phyloP scores from a whole-genome alignment of 2,888 invertebrate species.

The Blera fallax region DNA sequence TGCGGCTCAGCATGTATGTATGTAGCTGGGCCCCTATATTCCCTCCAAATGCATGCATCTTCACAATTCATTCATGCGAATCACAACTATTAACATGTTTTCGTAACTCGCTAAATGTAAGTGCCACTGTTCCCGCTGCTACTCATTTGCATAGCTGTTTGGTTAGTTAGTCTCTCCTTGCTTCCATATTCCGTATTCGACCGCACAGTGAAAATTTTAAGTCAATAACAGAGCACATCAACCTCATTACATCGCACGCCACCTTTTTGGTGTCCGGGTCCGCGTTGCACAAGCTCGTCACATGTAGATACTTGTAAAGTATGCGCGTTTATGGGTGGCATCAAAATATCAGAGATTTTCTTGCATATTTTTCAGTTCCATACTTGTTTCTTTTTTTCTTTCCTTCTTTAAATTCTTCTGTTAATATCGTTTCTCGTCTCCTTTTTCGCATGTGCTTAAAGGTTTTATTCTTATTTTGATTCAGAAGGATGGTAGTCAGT shows the following conservation, averaged over 20 bases:
- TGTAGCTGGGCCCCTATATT: background rate
- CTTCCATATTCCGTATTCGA: conserved; percentile 17
- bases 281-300: conserved; percentile 46
- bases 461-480: conserved; percentile 49
- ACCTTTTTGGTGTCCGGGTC: conserved; percentile 28
- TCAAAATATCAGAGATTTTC: conserved; percentile 64
- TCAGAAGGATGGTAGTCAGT: conserved; percentile 15
- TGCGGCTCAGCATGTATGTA: background rate
- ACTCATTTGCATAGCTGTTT: conserved; percentile 69
- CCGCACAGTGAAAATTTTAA: conserved; percentile 53
- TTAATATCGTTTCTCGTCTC: background rate
- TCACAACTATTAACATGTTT: conserved; percentile 69
- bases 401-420: no score
- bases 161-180: conserved; percentile 62
- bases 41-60: conserved; percentile 23
- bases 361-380: conserved; percentile 20
- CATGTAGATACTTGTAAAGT: conserved; percentile 51
- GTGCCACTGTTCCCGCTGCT: conserved; percentile 55
- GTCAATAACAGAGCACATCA: conserved; percentile 70
- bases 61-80: conserved; percentile 63
- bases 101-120: conserved; percentile 64
- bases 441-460: conserved; percentile 40
- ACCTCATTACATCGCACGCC: conserved; percentile 63
- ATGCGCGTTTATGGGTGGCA: conserved; percentile 68
- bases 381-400: conserved; percentile 15